A percentile compares a stretch with the other conserved stretches of the same genome.
phyloP scores from a whole-genome alignment of 2,113 vertebrate genomes.

The Tapirus terrestris region DNA sequence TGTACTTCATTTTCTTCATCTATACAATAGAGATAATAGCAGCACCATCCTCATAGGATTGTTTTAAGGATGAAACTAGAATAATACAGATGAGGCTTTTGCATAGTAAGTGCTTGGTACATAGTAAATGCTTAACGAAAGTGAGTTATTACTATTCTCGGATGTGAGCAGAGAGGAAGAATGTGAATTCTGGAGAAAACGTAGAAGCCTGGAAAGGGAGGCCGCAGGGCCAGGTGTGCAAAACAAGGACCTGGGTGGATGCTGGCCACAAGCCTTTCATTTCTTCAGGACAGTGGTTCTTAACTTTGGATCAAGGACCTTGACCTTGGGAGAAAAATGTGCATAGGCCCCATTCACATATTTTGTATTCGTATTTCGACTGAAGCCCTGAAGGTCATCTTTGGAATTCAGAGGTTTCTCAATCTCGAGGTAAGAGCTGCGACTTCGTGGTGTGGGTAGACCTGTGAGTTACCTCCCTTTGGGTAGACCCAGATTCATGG shows the following conservation, averaged over 20 bases:
- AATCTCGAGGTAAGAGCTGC: background rate
- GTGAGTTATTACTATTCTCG: background rate
- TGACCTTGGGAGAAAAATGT: background rate
- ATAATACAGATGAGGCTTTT: background rate
- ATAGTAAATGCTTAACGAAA: background rate
- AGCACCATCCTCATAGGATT: background rate
- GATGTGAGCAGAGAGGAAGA: background rate
- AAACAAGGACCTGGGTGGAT: background rate
- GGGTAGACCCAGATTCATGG: background rate
- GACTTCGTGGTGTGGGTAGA: background rate
- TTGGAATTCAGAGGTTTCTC: background rate
- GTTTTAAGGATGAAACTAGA: background rate
- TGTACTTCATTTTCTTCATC: background rate
- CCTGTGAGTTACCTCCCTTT: background rate
- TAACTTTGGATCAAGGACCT: background rate
- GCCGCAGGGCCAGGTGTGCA: background rate
- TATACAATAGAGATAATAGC: background rate
- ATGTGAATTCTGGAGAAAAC: background rate
- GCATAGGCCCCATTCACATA: background rate
- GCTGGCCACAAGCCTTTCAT: background rate
- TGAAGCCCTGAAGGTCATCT: background rate
- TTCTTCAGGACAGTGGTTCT: background rate
- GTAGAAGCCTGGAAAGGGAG: background rate
- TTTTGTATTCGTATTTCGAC: background rate
- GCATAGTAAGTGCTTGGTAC: background rate